phyloP scores from a whole-genome alignment of 2,888 invertebrate species.

The Eilema griseolum region DNA sequence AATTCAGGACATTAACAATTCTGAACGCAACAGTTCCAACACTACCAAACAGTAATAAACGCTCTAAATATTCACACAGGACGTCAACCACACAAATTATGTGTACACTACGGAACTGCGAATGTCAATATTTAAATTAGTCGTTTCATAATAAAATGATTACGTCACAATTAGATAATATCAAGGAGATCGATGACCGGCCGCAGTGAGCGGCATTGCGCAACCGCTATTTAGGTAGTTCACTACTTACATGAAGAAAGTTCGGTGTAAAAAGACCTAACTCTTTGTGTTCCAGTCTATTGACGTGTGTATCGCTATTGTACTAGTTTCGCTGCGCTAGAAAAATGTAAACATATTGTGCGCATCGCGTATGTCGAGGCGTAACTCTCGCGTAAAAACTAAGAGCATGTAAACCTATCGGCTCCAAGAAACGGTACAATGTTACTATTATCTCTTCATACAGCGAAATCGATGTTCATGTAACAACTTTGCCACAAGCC shows the following conservation, averaged over 20 bases:
- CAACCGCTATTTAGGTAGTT: conserved; percentile 59
- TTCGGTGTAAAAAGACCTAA: conserved; percentile 49
- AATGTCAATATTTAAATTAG: conserved; percentile 68
- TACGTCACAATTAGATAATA: conserved; percentile 81
- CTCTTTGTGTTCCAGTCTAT: conserved; percentile 30
- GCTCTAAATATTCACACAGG: conserved; percentile 41
- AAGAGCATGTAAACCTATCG: not conserved
- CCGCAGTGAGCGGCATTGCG: conserved; percentile 68
- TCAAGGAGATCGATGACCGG: conserved; percentile 68
- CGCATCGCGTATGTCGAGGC: conserved; percentile 27
- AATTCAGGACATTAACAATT: not conserved
- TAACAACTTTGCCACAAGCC: not conserved
- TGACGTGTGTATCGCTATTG: conserved; percentile 28
- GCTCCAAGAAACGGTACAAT: conserved; percentile 8
- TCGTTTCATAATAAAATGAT: conserved; percentile 67
- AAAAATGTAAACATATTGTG: conserved; percentile 22
- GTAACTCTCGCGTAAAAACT: conserved; percentile 26
- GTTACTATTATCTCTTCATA: not conserved
- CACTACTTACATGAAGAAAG: conserved; percentile 67
- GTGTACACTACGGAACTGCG: conserved; percentile 40
- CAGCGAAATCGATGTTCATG: conserved; percentile 2
- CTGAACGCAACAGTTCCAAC: conserved; percentile 15
- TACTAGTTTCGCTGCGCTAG: conserved; percentile 28
- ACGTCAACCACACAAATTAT: conserved; percentile 29
- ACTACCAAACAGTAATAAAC: conserved; percentile 17